phyloP scores from a whole-genome alignment of 2,797 vertebrate genomes.

The Tapirus indicus region DNA sequence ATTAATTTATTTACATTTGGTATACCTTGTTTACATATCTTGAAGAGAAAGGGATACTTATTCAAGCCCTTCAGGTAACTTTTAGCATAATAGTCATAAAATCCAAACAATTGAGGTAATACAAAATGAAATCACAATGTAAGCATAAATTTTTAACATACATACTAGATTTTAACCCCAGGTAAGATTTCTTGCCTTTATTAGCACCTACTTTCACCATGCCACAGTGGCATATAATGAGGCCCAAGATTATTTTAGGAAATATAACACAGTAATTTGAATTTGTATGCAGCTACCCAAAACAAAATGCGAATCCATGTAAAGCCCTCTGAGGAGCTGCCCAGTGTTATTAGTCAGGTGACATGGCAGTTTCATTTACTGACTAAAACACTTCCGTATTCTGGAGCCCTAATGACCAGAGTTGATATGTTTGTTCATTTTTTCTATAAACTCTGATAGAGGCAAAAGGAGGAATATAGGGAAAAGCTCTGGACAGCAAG shows the following conservation, averaged over 20 bases:
- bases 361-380: not conserved
- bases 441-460: not conserved
- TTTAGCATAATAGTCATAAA: not conserved
- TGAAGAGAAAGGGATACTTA: not conserved
- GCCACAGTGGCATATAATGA: not conserved
- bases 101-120: constrained; percentile 34
- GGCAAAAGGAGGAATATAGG: not conserved
- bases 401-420: not conserved
- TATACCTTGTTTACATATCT: not conserved
- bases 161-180: not conserved
- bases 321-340: not conserved
- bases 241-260: constrained; percentile 12
- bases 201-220: not conserved
- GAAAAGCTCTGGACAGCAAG: not conserved
- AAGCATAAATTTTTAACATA: not conserved
- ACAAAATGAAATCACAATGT: not conserved
- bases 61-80: not conserved
- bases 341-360: not conserved
- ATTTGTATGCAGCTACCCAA: not conserved
- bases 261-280: constrained; percentile 16
- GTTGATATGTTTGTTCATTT: not conserved
- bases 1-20: not conserved
- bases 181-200: not conserved
- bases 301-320: not conserved
- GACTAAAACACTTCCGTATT: not conserved